These are phyloP conservation scores for Lysiphlebus fabarum DNA, from an alignment of 1,140 invertebrate genomes.

Conservation along the genomic window DNA sequence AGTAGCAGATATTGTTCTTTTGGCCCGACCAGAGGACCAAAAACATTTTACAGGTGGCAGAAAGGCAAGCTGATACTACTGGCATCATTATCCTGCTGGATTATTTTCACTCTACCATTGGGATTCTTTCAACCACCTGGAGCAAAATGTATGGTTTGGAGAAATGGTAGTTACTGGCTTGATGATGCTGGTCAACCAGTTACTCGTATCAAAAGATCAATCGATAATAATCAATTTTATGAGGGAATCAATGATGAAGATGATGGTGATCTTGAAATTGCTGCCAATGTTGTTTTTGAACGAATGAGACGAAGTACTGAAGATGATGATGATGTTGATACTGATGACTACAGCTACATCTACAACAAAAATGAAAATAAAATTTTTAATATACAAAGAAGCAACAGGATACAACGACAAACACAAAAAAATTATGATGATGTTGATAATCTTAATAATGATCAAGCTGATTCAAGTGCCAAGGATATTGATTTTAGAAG, in stretches of 20 bases:
- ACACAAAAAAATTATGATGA: conserved; percentile 14
- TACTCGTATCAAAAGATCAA: conserved; percentile 36
- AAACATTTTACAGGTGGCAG: conserved; percentile 63
- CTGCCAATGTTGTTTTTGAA: conserved; percentile 46
- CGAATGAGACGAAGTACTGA: conserved; percentile 34
- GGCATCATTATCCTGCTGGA: conserved; percentile 91
- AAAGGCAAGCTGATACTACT: conserved; percentile 85
- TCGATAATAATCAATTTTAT: conserved; percentile 29
- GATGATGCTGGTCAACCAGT: background rate
- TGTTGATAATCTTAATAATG: conserved; percentile 17
- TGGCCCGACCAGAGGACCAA: conserved; percentile 28
- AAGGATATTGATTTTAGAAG: conserved; percentile 36
- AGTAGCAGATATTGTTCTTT: conserved; percentile 29
- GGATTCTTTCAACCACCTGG: conserved; percentile 76
- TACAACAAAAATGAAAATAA: conserved; percentile 10
- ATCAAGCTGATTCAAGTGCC: conserved; percentile 24
- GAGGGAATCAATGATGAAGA: conserved; percentile 21
- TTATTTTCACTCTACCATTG: conserved; percentile 92
- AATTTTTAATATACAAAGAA: conserved; percentile 1
- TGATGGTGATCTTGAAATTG: conserved; percentile 40
- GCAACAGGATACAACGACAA: conserved; percentile 30
- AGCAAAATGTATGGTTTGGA: no score
- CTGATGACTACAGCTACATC: background rate
- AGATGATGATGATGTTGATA: conserved; percentile 16
- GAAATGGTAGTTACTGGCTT: no score